Conservation (phyloP, 1,140 invertebrate genomes). For the Neotoxoptera formosana region DNA sequence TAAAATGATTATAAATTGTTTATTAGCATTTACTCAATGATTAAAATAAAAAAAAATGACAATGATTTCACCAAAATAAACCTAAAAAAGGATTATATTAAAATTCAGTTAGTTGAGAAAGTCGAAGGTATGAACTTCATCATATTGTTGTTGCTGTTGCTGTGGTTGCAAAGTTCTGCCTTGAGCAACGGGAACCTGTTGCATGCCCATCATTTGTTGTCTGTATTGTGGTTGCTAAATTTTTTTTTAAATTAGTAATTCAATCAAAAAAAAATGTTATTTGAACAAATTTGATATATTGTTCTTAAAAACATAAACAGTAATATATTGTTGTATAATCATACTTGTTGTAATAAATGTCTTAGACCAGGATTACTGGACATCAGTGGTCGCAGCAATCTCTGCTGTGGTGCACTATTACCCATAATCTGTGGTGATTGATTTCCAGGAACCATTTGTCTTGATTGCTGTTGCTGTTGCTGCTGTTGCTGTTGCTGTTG, state of each 20-base stretch:
- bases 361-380: slow-evolving; percentile 70
- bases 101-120: slow-evolving; percentile 63
- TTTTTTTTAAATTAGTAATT: background rate
- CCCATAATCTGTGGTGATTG: slow-evolving; percentile 62
- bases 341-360: slow-evolving; percentile 74
- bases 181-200: slow-evolving; percentile 64
- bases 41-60: background rate
- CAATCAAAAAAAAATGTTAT: background rate
- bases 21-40: background rate
- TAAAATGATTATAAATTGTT: background rate
- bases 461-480: slow-evolving; percentile 61
- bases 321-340: background rate
- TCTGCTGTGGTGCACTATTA: slow-evolving; percentile 64
- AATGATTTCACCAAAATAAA: background rate
- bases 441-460: slow-evolving; percentile 61
- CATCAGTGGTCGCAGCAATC: slow-evolving; percentile 72
- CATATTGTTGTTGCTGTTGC: slow-evolving; percentile 66
- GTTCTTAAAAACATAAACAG: background rate
- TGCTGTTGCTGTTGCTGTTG: slow-evolving; percentile 61
- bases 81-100: background rate
- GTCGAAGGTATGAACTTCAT: slow-evolving; percentile 66
- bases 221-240: slow-evolving; percentile 66
- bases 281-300: background rate
- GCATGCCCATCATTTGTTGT: slow-evolving; percentile 65
- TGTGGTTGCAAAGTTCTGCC: slow-evolving; percentile 64